A percentile compares a stretch with the other conserved stretches of the same genome.
These are phyloP conservation scores for Amphilophus citrinellus DNA, from an alignment of 2,113 vertebrate genomes.

Conservation along the genomic window DNA sequence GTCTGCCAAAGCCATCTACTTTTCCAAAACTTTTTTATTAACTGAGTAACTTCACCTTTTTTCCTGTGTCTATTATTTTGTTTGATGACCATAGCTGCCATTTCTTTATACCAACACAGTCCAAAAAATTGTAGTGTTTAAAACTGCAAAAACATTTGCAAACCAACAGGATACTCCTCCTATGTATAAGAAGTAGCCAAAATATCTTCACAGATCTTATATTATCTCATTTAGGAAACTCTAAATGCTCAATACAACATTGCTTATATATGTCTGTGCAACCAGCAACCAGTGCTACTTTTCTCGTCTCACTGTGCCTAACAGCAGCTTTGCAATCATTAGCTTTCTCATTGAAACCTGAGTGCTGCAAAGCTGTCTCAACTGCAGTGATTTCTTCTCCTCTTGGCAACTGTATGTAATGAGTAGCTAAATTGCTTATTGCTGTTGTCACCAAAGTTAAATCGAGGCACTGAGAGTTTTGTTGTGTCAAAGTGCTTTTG, in stretches of 20 bases:
- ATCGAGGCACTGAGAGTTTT: not conserved
- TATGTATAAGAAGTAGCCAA: not conserved
- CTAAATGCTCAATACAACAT: not conserved
- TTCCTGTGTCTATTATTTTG: not conserved
- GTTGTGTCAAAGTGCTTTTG: not conserved
- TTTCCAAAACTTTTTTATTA: not conserved
- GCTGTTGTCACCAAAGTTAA: not conserved
- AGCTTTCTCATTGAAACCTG: not conserved
- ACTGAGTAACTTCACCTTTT: not conserved
- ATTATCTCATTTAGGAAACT: not conserved
- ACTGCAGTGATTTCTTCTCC: not conserved
- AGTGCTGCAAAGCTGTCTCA: not conserved
- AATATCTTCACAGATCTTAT: not conserved
- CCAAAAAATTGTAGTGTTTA: not conserved
- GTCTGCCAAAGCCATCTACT: not conserved
- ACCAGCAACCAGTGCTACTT: not conserved
- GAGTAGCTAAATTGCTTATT: not conserved
- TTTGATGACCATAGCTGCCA: not conserved
- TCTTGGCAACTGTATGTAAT: not conserved
- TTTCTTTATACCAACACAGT: not conserved
- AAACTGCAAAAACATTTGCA: rapidly evolving
- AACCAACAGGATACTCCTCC: not conserved
- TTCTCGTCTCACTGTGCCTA: too few species aligned
- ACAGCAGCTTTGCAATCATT: not conserved
- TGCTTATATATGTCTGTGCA: not conserved